Base-by-base conservation (phyloP, 2,113 vertebrate species). In the Emydura subglobosa region DNA sequence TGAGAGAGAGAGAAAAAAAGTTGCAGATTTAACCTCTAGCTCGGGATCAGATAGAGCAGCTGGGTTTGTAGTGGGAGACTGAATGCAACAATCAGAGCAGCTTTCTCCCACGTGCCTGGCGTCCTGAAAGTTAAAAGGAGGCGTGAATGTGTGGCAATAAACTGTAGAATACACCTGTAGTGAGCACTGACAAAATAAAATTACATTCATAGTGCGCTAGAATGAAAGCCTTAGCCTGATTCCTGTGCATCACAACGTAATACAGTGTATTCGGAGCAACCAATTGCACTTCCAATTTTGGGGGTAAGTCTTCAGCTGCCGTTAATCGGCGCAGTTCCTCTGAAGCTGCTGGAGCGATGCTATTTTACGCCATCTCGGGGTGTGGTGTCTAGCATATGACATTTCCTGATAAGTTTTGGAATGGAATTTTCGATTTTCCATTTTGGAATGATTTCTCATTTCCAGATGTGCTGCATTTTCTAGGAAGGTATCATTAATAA, bases 331-430 rank as follows among this genome's bases (percentile, higher is more conserved):
- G 31, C 0, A 0, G 78, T 83, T 91, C 87, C 91, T 65, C 51
- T 86, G 39, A 72, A 81, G 34, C 9, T 72, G n/a, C 34, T 39
- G 65, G 19, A 72, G 85, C 79, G 79, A n/a, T 8, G 25, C 25
- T 85, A 74, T 88, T 94, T 90, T 79, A 68, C 82, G 12, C 34
- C 42, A 68, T 86, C 91, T 91, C 88, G 57, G 88, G 91, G 53
- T 34, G 3, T 0, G 2, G 79, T 57, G 82, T n/a, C 65, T 39
- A 10, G n/a, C 65, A 21, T 9, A 22, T n/a, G 2, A 72, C 21
- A 39, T 72, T 72, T 72, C 65, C 19, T 39, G 65, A 22, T 19
- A 21, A 21, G 19, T 39, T 39, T 72, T 6, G 1, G 17, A 72
- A 39, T 39, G 65, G 17, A 72, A 72, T 39, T 17, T 72, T n/a